Base-by-base conservation (phyloP, 2,888 invertebrate species). In the Oithona nana region DNA sequence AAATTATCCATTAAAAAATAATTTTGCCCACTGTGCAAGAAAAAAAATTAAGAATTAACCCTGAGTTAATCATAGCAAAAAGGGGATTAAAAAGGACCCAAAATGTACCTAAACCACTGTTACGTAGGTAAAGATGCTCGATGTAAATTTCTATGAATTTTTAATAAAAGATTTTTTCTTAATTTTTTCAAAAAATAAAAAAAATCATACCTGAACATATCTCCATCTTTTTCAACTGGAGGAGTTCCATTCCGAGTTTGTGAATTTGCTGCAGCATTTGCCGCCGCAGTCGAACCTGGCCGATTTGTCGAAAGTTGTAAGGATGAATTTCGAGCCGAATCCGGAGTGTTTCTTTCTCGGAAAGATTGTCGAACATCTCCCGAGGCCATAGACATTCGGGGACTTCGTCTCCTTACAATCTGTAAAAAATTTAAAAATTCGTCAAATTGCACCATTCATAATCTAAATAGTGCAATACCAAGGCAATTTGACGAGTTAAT, bases 381-480 rank as follows among this genome's bases (percentile, higher is more conserved):
- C 20, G 57, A 57, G 16, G 26, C 57, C 57, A 57, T 57, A 6
- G 57, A 57, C 31, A 57, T 31, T 31, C 57, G n/a, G 8, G 57
- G 57, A 31, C 57, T 57, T 28, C 57, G 20, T 26, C 48, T 57
- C 48, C 48, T 57, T 16, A 30, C 28, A 20, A 52, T 52, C 54
- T 52, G 16, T 3, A 1, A 16, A 52, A 24, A 24, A 22, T 13
- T 13, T 2, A 26, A 52, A 3, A 52, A 2, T 26, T 6, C 8
- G 39, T 39, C 6, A 11, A 39, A 39, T 11, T 16, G 16, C 16
- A 39, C 16, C 39, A 39, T 39, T 6, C 39, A 39, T 6, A 16
- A 39, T 39, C 16, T 11, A 39, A 39, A 39, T 39, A 16, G 16
- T 39, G 39, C 39, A 6, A 39, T 11, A 39, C 39, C 39, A 16